Evolutionary conservation across 2,888 invertebrate species (phyloP), one percentile per base, ranked within the genome.

Genomic region (Netelia fuscicornis): DNA sequence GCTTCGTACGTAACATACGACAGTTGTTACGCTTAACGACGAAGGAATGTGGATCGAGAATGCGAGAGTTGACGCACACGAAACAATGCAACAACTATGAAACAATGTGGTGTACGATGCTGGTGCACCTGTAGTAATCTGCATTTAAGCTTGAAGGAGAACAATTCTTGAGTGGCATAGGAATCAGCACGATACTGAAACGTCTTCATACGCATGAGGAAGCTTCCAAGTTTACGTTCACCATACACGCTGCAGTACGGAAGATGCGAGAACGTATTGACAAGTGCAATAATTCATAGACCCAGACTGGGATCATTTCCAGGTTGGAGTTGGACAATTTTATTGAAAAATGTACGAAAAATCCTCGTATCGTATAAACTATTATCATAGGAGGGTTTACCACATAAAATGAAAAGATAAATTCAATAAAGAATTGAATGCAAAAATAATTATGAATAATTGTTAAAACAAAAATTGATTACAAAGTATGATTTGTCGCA

Each of bases 1-100:
- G 3, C 13, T n/a, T n/a, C 23, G n/a, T 58, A 42, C 10, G 25
- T 60, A 3, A 44, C 44, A 25, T 17, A 64, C 74, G 54, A 64
- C 64, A 56, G 70, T 68, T 56, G 74, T 37, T 37, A 56, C 30
- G 37, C 2, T 17, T 70, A 20, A 62, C 58, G 23, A 60, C 42
- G 30, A 80, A 42, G 71, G 80, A 78, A 83, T 13, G 17, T 42
- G 17, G 65, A 37, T 70, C 76, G 71, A 86, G 64, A 80, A 76
- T 79, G 74, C 54, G 84, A 81, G 83, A 84, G 88, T 87, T 87
- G 88, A 88, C 86, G 87, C 81, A 88, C 81, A 88, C 88, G 87
- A 89, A 89, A 91, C 91, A 91, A 92, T 91, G 86, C 88, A 25
- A 56, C 87, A 88, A 65, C 88, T 86, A 81, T 81, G 79, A 88